These are phyloP conservation scores for Leptinotarsa texana DNA, from an alignment of 1,140 invertebrate genomes.

Conservation along the genomic window DNA sequence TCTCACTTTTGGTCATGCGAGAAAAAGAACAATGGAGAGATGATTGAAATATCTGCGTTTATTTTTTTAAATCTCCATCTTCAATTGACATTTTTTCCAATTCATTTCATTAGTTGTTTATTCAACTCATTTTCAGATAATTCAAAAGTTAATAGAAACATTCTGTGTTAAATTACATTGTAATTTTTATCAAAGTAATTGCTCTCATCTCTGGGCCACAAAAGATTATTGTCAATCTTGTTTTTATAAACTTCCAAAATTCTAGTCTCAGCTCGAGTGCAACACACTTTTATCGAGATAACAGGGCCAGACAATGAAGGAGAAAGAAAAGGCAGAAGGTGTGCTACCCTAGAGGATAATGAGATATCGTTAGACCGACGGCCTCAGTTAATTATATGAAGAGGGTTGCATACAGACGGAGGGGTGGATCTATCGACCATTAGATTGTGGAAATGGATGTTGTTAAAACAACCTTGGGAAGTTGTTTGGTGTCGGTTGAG, in stretches of 20 bases:
- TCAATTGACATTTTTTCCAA: too few species aligned
- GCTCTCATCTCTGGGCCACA: slow-evolving; percentile 1
- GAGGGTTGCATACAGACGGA: slow-evolving; percentile 34
- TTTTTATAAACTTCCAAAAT: neutral
- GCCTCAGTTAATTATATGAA: slow-evolving; percentile 40
- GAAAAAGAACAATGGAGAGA: too few species aligned
- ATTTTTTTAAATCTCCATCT: too few species aligned
- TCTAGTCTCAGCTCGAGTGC: neutral
- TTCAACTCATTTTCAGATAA: too few species aligned
- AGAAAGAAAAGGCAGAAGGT: slow-evolving; percentile 27
- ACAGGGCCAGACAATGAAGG: slow-evolving; percentile 32
- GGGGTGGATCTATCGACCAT: slow-evolving; percentile 29
- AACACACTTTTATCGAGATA: slow-evolving; percentile 36
- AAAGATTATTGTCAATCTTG: neutral
- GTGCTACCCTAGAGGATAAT: slow-evolving; percentile 38
- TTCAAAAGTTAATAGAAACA: too few species aligned
- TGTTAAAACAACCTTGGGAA: slow-evolving; percentile 18
- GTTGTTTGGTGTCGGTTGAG: slow-evolving; percentile 13
- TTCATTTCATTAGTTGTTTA: too few species aligned
- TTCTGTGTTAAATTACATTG: too few species aligned
- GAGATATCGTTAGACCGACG: slow-evolving; percentile 32
- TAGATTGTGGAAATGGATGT: slow-evolving; percentile 10
- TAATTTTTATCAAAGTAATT: neutral
- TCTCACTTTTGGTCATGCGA: too few species aligned
- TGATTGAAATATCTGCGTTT: too few species aligned